Evolutionary conservation across 2,797 vertebrate species (phyloP).

Genomic region (Simalia tracyae): DNA sequence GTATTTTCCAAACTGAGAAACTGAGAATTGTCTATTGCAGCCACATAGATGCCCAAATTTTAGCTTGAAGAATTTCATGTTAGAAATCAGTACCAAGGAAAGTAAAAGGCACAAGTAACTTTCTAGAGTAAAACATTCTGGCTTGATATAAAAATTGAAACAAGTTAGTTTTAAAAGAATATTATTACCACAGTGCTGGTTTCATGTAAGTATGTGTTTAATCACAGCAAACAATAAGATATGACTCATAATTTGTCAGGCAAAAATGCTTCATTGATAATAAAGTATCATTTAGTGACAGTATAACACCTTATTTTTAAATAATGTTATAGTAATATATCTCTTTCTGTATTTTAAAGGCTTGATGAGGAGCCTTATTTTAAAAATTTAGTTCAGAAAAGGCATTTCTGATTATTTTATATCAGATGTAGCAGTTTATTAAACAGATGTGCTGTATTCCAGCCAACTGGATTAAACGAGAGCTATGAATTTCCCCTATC

Average conservation of each 20-base stretch:
- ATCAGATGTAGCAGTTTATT: conserved; percentile 17
- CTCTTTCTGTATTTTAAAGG: neutral
- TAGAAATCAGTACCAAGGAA: conserved; percentile 24
- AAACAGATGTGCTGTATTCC: conserved; percentile 39
- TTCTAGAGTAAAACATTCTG: neutral
- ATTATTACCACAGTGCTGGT: conserved; percentile 20
- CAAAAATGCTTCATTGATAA: neutral
- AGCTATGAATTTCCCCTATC: conserved; percentile 43
- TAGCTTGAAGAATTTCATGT: neutral
- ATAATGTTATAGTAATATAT: neutral
- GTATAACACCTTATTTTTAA: neutral
- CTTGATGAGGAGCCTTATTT: neutral
- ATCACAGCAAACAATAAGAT: conserved; percentile 19
- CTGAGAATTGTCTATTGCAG: neutral
- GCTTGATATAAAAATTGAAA: conserved; percentile 37
- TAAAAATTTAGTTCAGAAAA: conserved; percentile 20
- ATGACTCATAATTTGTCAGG: neutral
- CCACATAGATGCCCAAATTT: neutral
- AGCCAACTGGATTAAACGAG: conserved; percentile 38
- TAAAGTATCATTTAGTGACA: neutral
- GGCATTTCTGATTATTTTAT: conserved; percentile 15
- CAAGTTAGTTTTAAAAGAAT: neutral
- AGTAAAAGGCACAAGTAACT: neutral
- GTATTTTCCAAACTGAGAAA: neutral
- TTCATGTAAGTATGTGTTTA: conserved; percentile 24